These are phyloP conservation scores for Alligator sinensis DNA, from an alignment of 2,113 vertebrate genomes.

Conservation along the genomic window DNA sequence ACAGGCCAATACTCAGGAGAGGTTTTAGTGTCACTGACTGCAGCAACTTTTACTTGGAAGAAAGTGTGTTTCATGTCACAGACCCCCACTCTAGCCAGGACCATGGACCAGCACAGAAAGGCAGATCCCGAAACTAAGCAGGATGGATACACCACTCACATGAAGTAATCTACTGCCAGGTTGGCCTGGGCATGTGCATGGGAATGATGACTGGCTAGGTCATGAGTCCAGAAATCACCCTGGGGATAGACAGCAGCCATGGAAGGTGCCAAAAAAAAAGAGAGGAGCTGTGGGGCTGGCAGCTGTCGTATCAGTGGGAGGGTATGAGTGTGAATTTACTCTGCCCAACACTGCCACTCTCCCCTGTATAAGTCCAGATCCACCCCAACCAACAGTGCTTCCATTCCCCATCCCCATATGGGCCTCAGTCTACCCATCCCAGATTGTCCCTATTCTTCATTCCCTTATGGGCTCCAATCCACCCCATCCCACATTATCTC, in stretches of 20 bases:
- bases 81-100: not conserved
- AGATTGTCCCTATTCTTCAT: not conserved
- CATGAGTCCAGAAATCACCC: not conserved
- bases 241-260: not conserved
- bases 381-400: not conserved
- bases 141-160: not conserved
- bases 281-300: not conserved
- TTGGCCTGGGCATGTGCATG: not conserved
- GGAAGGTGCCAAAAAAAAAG: not conserved
- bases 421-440: not conserved
- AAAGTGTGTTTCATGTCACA: too few relatives aligned
- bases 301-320: not conserved
- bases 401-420: not conserved
- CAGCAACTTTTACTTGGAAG: not conserved
- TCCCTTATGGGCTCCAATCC: not conserved
- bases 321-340: too few relatives aligned
- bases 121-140: too few relatives aligned
- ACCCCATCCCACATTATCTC: too few relatives aligned
- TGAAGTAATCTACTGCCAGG: not conserved
- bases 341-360: not conserved
- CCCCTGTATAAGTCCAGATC: not conserved
- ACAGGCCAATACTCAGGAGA: fast-evolving
- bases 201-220: not conserved
- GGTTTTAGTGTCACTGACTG: not conserved
- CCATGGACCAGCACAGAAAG: not conserved